These are phyloP conservation scores for Agonopterix subpropinquella DNA, from an alignment of 2,888 invertebrate genomes.

Conservation along the genomic window DNA sequence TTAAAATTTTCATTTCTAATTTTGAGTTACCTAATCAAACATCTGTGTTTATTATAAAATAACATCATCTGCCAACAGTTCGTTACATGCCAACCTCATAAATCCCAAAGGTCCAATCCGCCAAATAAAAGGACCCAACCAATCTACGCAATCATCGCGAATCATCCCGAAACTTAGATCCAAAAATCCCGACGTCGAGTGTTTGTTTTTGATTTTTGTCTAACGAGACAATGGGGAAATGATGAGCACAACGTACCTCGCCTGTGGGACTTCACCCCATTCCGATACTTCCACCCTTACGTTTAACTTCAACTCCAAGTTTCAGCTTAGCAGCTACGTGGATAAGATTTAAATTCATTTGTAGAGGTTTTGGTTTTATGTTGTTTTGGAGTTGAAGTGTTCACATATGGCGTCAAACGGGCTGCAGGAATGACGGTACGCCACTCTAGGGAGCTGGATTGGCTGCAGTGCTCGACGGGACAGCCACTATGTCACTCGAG, in stretches of 20 bases:
- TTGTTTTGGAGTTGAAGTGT: conserved; percentile 33
- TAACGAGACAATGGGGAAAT: conserved; percentile 76
- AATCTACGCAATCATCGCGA: conserved; percentile 55
- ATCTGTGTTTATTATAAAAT: conserved; percentile 19
- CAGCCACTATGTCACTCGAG: conserved; percentile 49
- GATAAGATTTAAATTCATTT: conserved; percentile 38
- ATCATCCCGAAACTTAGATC: conserved; percentile 60
- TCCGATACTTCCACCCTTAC: conserved; percentile 44
- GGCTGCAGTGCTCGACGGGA: conserved; percentile 55
- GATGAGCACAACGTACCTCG: conserved; percentile 68
- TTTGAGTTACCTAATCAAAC: conserved; percentile 11
- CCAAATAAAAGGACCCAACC: conserved; percentile 35
- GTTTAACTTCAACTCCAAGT: neutral
- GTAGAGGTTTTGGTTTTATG: conserved; percentile 25
- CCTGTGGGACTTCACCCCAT: conserved; percentile 71
- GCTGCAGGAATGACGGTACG: conserved; percentile 67
- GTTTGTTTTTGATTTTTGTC: conserved; percentile 76
- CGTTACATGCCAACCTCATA: no score
- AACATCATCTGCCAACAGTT: conserved; percentile 30
- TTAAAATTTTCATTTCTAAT: neutral
- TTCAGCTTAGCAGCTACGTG: conserved; percentile 31
- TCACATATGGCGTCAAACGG: conserved; percentile 72
- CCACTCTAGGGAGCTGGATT: conserved; percentile 66
- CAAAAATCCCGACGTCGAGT: conserved; percentile 63
- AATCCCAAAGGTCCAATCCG: conserved; percentile 53